A percentile compares a stretch with the other conserved stretches of the same genome.
phyloP scores from a whole-genome alignment of 2,113 vertebrate species.

The Lepisosteus osseus region DNA sequence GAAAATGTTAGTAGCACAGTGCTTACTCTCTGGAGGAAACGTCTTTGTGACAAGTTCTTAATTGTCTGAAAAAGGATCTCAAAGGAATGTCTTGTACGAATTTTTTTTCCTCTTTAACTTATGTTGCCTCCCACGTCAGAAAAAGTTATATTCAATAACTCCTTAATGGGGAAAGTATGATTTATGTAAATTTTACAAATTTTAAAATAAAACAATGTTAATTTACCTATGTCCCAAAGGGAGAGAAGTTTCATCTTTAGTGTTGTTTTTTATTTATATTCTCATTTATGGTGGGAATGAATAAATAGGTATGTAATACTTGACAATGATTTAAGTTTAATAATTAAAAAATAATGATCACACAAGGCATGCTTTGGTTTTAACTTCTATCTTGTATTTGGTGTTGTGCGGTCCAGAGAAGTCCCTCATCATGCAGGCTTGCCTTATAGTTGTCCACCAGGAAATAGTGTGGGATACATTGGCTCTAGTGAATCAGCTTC shows the following conservation, averaged over 20 bases:
- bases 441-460: too few species aligned
- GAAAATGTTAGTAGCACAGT: conserved; percentile 68
- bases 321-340: neutral
- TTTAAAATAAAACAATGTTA: conserved; percentile 64
- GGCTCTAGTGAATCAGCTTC: too few species aligned
- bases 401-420: too few species aligned
- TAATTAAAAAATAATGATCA: too few species aligned
- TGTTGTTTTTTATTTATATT: conserved; percentile 40
- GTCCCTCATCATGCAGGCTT: too few species aligned
- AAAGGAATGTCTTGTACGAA: conserved; percentile 63
- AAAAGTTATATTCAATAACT: conserved; percentile 54
- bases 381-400: too few species aligned
- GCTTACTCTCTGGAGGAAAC: conserved; percentile 58
- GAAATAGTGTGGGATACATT: too few species aligned
- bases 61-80: conserved; percentile 61
- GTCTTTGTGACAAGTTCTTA: conserved; percentile 56
- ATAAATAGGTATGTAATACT: neutral
- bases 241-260: conserved; percentile 51
- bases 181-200: conserved; percentile 76
- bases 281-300: conserved; percentile 37
- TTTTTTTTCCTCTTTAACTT: conserved; percentile 24
- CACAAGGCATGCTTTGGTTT: too few species aligned
- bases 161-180: conserved; percentile 66
- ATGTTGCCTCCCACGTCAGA: conserved; percentile 54
- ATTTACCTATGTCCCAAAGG: conserved; percentile 58